Evolutionary conservation across 2,113 vertebrate species (phyloP), one percentile per base, ranked within the genome.

Genomic region (Amblyopsis rosae): DNA sequence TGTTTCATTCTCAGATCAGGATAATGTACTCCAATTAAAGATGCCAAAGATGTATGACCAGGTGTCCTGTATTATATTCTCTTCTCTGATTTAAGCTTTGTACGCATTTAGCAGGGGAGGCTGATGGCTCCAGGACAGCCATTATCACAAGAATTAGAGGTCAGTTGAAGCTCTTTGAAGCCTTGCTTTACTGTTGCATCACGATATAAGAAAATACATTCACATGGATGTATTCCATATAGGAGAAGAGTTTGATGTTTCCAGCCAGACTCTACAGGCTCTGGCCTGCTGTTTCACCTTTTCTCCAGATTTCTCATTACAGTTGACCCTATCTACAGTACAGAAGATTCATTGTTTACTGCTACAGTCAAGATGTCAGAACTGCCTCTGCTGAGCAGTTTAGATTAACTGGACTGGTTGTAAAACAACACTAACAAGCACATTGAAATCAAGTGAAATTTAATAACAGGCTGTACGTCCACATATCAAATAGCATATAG

Each of bases 11-110:
- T 61, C 26, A 71, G 16, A 58, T 67, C 54, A 53, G n/a, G 10
- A 66, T 68, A 67, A 76, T 60, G 3, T 17, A 11, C 7, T 57
- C 19, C 15, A 57, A 12, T n/a, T 26, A 57, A 51, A 50, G 0
- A 46, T 61, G 16, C 17, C 50, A 26, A 61, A 47, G 75, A 86
- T 82, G 32, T 66, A 19, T 41, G 64, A 82, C 41, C 81, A 87
- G 72, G 76, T 87, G 80, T 69, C 51, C 33, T n/a, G 12, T 53
- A 19, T 75, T 58, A 64, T 17, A 7, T 13, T 12, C 2, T 46
- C 11, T 46, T 12, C 41, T 15, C 3, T 47, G 54, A 56, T 19
- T 56, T 10, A 56, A 16, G n/a, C 53, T 55, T 3, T 7, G n/a
- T 53, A 41, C 1, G 35, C 59, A 64, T 79, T 67, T 48, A 51